phyloP scores from a whole-genome alignment of 2,113 vertebrate genomes.

The Eubucco bourcierii region DNA sequence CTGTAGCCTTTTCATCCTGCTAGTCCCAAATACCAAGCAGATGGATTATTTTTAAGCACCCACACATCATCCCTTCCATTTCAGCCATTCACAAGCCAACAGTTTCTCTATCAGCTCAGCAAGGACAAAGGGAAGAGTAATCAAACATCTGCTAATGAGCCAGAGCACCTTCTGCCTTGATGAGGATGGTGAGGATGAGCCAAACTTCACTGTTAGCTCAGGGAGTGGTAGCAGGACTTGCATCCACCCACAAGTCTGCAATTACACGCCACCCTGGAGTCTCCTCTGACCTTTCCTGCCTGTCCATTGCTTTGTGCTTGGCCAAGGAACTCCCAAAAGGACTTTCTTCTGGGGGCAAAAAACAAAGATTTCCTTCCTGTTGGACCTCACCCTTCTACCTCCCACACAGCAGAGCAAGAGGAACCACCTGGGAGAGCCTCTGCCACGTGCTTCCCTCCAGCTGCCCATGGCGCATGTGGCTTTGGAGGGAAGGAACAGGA shows the following conservation, averaged over 20 bases:
- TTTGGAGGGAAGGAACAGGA: neutral
- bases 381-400: neutral
- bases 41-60: neutral
- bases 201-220: neutral
- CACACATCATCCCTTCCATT: neutral
- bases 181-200: accelerated
- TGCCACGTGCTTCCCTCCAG: accelerated
- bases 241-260: neutral
- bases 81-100: neutral
- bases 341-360: neutral
- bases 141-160: neutral
- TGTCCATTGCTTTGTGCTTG: neutral
- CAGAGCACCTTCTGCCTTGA: neutral
- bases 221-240: neutral
- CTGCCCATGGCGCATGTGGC: accelerated
- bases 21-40: neutral
- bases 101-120: neutral
- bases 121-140: neutral
- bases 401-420: neutral
- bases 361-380: neutral
- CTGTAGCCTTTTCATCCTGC: neutral
- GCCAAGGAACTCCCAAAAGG: neutral
- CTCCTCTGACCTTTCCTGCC: neutral
- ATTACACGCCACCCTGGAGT: too few relatives aligned
- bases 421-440: neutral